phyloP scores from a whole-genome alignment of 2,113 vertebrate species.

The Tonatia bakeri region DNA sequence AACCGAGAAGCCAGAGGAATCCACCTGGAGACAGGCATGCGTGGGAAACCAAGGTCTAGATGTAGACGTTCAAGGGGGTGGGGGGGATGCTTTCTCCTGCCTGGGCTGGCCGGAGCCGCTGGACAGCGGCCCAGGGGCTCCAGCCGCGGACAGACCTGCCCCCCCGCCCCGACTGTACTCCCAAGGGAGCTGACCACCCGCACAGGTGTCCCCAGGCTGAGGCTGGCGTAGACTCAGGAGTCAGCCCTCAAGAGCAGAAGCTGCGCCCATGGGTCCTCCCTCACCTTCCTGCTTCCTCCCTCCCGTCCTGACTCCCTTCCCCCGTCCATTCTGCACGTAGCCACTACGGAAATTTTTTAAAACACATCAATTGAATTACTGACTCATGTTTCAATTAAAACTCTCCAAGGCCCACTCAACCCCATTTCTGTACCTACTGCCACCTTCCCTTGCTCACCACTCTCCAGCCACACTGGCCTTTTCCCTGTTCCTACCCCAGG shows the following conservation, averaged over 20 bases:
- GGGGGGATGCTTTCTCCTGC: too few species aligned
- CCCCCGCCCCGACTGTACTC: accelerated
- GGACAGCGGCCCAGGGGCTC: accelerated
- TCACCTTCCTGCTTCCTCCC: not conserved
- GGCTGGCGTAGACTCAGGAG: accelerated
- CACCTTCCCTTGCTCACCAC: not conserved
- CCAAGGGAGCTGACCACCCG: not conserved
- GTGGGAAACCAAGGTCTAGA: accelerated
- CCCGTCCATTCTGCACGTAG: not conserved
- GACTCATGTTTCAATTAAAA: not conserved
- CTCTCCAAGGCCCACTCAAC: not conserved
- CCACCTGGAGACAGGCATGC: not conserved
- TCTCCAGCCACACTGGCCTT: not conserved
- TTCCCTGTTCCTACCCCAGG: not conserved
- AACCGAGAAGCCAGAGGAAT: not conserved
- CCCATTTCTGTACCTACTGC: accelerated
- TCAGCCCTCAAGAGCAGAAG: not conserved
- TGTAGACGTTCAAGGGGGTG: accelerated
- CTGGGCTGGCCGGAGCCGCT: accelerated
- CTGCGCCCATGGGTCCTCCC: accelerated
- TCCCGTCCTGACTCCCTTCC: accelerated
- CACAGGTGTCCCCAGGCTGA: not conserved
- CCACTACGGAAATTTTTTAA: not conserved
- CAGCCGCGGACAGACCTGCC: accelerated
- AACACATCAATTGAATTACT: not conserved